Conservation (phyloP, 2,888 invertebrate genomes). For the Xylota sylvarum region DNA sequence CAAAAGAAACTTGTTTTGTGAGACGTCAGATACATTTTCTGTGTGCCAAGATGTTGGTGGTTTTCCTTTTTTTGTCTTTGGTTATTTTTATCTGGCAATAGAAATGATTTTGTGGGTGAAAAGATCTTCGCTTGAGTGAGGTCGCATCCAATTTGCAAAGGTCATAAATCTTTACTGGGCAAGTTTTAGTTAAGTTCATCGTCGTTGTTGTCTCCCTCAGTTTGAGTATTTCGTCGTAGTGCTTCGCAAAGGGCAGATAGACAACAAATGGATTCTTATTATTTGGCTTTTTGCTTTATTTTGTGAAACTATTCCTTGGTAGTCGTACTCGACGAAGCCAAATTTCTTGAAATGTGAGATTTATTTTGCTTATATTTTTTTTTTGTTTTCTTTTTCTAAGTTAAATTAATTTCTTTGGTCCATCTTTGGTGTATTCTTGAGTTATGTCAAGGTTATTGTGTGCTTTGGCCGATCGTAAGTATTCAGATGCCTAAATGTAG, state of each 20-base stretch:
- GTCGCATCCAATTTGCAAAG: slow-evolving; percentile 73
- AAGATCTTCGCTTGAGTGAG: slow-evolving; percentile 67
- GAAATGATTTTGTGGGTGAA: slow-evolving; percentile 65
- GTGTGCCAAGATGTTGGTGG: slow-evolving; percentile 38
- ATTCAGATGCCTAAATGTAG: neutral
- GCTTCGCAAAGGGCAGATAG: neutral
- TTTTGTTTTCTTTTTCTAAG: neutral
- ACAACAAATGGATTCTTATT: slow-evolving; percentile 14
- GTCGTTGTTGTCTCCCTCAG: slow-evolving; percentile 4
- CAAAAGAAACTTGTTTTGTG: slow-evolving; percentile 62
- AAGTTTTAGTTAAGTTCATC: slow-evolving; percentile 38
- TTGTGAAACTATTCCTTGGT: neutral
- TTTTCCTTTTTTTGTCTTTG: slow-evolving; percentile 35
- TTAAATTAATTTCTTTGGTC: neutral
- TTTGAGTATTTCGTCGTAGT: neutral
- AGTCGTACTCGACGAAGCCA: neutral
- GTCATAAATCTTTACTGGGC: slow-evolving; percentile 68
- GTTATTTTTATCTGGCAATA: slow-evolving; percentile 57
- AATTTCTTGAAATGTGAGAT: neutral
- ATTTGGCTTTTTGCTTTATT: slow-evolving; percentile 9
- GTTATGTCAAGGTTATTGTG: neutral
- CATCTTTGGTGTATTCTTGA: neutral
- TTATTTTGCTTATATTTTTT: no score
- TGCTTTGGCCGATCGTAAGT: neutral
- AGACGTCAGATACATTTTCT: slow-evolving; percentile 70